These are phyloP conservation scores for Charaxes varanes DNA, from an alignment of 1,140 invertebrate genomes.

Conservation along the genomic window DNA sequence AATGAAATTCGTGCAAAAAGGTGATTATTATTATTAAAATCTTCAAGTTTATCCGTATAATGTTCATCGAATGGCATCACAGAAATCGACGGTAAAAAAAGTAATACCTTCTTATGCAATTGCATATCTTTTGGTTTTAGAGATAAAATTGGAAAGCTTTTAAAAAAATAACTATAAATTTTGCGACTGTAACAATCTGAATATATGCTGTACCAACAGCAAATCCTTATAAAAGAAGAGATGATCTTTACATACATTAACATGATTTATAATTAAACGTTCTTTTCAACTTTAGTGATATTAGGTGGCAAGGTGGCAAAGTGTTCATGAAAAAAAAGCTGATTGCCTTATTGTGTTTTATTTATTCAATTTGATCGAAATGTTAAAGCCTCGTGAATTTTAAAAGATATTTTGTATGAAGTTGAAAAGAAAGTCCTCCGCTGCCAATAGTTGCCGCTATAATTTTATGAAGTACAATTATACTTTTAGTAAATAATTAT, in stretches of 20 bases:
- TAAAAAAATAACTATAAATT: no score
- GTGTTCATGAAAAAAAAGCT: conserved; percentile 18
- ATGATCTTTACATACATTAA: conserved; percentile 15
- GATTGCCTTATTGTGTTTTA: conserved; percentile 3
- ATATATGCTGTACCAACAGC: conserved; percentile 13
- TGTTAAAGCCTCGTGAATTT: conserved; percentile 26
- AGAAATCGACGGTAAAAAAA: no score
- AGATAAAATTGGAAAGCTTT: no score
- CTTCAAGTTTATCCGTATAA: no score
- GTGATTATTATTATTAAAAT: no score
- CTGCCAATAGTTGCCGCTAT: conserved; percentile 55
- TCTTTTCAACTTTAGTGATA: conserved; percentile 46
- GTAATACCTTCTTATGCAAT: no score
- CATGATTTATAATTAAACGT: conserved; percentile 19
- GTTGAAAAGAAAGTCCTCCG: conserved; percentile 53
- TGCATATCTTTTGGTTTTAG: no score
- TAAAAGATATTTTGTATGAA: conserved; percentile 39
- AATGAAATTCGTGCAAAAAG: no score
- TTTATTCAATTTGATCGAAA: conserved; percentile 10
- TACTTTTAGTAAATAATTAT: no score
- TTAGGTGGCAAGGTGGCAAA: conserved; percentile 19
- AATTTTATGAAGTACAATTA: neutral
- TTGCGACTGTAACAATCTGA: conserved; percentile 11
- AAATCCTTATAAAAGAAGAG: conserved; percentile 10
- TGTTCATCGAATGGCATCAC: no score